phyloP scores from a whole-genome alignment of 2,113 vertebrate genomes.

The Sinocyclocheilus maitianheensis region DNA sequence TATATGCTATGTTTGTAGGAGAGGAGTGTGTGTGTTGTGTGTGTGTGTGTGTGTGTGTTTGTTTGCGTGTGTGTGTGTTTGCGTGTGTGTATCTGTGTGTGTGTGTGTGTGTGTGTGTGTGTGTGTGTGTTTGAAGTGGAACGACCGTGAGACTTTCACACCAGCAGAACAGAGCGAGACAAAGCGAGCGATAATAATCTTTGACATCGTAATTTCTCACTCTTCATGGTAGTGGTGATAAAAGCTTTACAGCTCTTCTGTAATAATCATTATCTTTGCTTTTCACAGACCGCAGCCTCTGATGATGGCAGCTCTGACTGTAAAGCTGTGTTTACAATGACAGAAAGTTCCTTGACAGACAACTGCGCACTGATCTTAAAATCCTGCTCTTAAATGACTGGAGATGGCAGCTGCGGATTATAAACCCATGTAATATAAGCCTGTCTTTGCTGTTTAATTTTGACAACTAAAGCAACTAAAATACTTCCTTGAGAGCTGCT shows the following conservation, averaged over 20 bases:
- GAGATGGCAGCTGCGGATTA: conserved; percentile 39
- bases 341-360: conserved; percentile 26
- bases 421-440: conserved; percentile 23
- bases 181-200: conserved; percentile 10
- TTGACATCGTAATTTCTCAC: conserved; percentile 12
- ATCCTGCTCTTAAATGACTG: conserved; percentile 5
- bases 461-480: conserved; percentile 13
- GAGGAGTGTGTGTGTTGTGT: no score
- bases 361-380: conserved; percentile 12
- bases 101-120: no score
- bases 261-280: conserved; percentile 24
- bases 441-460: conserved; percentile 12
- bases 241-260: conserved; percentile 21
- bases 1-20: no score
- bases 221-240: background rate
- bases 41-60: background rate
- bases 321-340: conserved; percentile 13
- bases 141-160: background rate
- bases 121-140: background rate
- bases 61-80: no score
- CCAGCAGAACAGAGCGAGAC: background rate
- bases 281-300: conserved; percentile 7
- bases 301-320: conserved; percentile 9
- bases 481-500: background rate
- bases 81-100: no score